Percentiles rank a stretch among this genome's conserved stretches.
Evolutionary conservation across 2,888 invertebrate genomes (phyloP).

Genomic region (Drosophila longiperda): DNA sequence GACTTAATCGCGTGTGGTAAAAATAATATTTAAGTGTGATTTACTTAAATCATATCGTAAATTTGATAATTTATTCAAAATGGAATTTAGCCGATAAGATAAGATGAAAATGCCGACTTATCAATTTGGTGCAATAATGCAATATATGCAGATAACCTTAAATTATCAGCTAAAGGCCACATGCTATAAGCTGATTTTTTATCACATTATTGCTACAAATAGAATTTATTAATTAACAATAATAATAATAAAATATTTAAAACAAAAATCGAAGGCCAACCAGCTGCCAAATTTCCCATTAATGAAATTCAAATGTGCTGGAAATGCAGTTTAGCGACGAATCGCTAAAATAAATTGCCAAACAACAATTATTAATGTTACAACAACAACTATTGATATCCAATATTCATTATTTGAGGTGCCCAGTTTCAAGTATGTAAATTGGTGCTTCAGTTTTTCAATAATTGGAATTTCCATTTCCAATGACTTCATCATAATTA

Average conservation of each 20-base stretch:
- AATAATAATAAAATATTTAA: slow-evolving; percentile 1
- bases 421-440: background rate
- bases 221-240: too few species aligned
- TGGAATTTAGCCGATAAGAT: slow-evolving; percentile 32
- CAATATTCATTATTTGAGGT: background rate
- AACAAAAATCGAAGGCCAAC: slow-evolving; percentile 42
- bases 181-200: background rate
- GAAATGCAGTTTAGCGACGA: slow-evolving; percentile 10
- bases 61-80: background rate
- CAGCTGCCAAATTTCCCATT: slow-evolving; percentile 49
- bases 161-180: background rate
- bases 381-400: background rate
- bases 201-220: background rate
- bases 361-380: background rate
- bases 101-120: slow-evolving; percentile 25
- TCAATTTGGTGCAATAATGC: slow-evolving; percentile 1
- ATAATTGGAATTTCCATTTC: background rate
- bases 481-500: background rate
- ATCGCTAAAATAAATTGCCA: background rate
- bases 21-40: background rate
- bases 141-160: background rate
- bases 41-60: background rate
- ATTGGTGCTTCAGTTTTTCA: background rate
- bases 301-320: slow-evolving; percentile 40
- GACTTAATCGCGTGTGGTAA: background rate